Evolutionary conservation across 1,140 invertebrate species (phyloP), one percentile per base, ranked within the genome.

Genomic region (Magallana ariakensis): DNA sequence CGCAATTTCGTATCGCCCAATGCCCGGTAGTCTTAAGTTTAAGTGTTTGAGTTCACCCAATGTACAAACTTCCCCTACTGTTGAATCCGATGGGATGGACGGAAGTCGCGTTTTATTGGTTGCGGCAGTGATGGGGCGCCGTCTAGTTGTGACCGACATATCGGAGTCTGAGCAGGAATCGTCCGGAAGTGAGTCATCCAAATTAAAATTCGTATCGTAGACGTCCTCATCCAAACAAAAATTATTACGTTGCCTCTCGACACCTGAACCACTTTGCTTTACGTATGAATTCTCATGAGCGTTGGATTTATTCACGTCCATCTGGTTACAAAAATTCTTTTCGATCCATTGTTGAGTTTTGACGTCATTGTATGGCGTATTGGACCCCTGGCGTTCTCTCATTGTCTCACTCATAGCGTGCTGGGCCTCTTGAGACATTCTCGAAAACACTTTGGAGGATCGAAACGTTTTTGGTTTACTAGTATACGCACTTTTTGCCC

Each of bases 391-490:
- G 58, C 85, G 89, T 70, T 90, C 91, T 84, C 83, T 86, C 2
- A 90, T 85, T 0, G 90, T 92, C 83, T 92, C 89, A 11, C 82
- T 88, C 56, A 91, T 86, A 19, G 91, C 91, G 57, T 89, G 87
- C n/a, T 89, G 89, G 10, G 91, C 91, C 83, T 92, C 91, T 19
- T 86, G 22, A 7, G 91, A 92, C 91, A 92, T 92, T n/a, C 90
- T 85, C 6, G 89, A 88, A 82, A 92, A 89, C 53, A 87, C 33
- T 85, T 89, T 89, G 16, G 81, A 85, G 75, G 70, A 62, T 57
- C 85, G n/a, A 54, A 57, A 84, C 11, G 46, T 83, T 15, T 33
- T 26, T 10, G 54, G 53, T 16, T 46, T 60, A 46, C 82, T 54
- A 11, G 16, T 82, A 6, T 54, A 22, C 15, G 85, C 80, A 83